Evolutionary conservation across 2,797 vertebrate genomes (phyloP), one percentile per base, ranked within the genome.

Genomic region (Tangara arthus): DNA sequence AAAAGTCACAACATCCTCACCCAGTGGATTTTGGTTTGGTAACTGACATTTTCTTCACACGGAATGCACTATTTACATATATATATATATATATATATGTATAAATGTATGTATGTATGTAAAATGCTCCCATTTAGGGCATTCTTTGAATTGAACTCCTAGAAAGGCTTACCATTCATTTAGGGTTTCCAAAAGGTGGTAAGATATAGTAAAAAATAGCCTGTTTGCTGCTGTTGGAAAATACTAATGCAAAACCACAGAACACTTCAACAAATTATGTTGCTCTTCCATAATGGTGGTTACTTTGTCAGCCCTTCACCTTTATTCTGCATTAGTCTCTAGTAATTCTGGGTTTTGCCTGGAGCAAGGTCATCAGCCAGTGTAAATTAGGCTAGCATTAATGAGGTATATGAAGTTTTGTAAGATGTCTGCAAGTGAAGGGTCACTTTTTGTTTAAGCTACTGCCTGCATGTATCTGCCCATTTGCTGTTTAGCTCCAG

Each of bases 241-340:
- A 89, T 64, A 64, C n/a, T 55, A 56, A 55, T 60, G 35, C 39
- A 89, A 94, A 94, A 84, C 89, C 92, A 94, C 83, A 66, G 35
- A 80, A 77, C 83, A 55, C 47, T 95, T 92, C 26, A 91, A 77
- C 50, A 82, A 89, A 92, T 89, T 23, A 52, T 9, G 11, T 26
- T 65, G 34, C 64, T 82, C 68, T 41, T 73, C 52, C 6, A 1
- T 80, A 87, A 79, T 39, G 26, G 64, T 69, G 71, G 46, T 91
- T 83, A 80, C 61, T 81, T 82, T 0, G 0, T 87, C 76, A 95
- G 72, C 72, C 42, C 42, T 92, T 87, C 75, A 70, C 64, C n/a
- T 92, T 82, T 50, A 13, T 60, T 84, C 76, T 70, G 28, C 37
- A 26, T 44, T 39, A 35, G 10, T 65, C 78, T 37, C 49, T 59